Evolutionary conservation across 2,888 invertebrate genomes (phyloP), one percentile per base, ranked within the genome.

Genomic region (Xylocampa areola): DNA sequence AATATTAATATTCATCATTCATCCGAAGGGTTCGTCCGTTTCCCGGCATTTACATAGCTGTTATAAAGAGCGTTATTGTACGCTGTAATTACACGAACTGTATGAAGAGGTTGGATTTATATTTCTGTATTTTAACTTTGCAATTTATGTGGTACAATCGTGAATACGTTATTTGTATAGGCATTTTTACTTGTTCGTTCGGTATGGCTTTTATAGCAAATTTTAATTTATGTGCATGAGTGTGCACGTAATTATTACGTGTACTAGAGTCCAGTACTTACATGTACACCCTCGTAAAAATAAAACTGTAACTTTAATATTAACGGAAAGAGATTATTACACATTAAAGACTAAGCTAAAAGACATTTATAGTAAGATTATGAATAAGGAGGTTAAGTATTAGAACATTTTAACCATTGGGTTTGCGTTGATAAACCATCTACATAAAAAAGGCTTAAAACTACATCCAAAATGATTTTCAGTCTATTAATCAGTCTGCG

Each of bases 1-100:
- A 60, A 63, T 60, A 62, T 68, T 67, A 69, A 69, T 72, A 72
- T 72, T 72, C 53, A 68, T 68, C 48, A 72, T 72, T 72, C 53
- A 68, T 68, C 48, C 35, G 19, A 65, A 63, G 53, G 73, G 62
- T 55, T 66, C 44, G 61, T 52, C 36, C 55, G 55, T 49, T 70
- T 65, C 43, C 53, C 32, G 48, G 33, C 63, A 73, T 71, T 73
- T 65, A 59, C 63, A 73, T 65, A 70, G 47, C 33, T 51, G 50
- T 64, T 51, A 53, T 70, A 59, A 70, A 60, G 54, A 47, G 43
- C 25, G 60, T 52, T 37, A 48, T 49, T 65, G 41, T 65, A 33
- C 36, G 30, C 30, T 40, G 32, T 53, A 49, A 64, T 54, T 64
- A 55, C 36, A 52, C 39, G 14, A 43, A 30, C 16, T 53, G 47